phyloP scores from a whole-genome alignment of 2,888 invertebrate species.

The Orthosia gracilis region DNA sequence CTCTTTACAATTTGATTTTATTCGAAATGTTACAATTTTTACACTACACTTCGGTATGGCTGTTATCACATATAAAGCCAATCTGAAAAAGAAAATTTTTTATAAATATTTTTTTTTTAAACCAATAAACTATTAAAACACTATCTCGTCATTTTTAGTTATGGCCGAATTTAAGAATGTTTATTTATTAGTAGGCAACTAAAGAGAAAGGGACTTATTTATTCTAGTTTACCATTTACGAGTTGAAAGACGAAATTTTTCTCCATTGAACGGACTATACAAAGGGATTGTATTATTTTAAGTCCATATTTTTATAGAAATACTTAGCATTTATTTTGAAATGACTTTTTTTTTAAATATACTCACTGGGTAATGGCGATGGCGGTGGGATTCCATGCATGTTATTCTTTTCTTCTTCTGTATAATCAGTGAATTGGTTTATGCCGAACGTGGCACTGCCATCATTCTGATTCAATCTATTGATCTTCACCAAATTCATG shows the following conservation, averaged over 20 bases:
- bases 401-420: constrained; percentile 62
- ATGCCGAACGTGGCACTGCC: constrained; percentile 67
- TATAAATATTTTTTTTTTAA: not conserved
- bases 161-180: no score
- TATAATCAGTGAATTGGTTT: constrained; percentile 75
- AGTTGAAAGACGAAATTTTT: no score
- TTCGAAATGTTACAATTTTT: not conserved
- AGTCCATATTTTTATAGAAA: no score
- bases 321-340: no score
- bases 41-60: not conserved
- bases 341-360: no score
- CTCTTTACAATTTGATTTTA: not conserved
- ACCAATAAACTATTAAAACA: not conserved
- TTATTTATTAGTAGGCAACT: no score
- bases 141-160: no score
- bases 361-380: no score
- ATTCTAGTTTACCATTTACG: no score
- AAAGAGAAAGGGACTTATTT: no score
- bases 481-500: constrained; percentile 66
- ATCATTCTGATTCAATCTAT: constrained; percentile 59
- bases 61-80: not conserved
- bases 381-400: constrained; percentile 53
- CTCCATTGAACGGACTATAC: no score
- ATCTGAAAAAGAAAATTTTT: constrained; percentile 1
- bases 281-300: no score